Percentiles rank a stretch among this genome's conserved stretches.
Conservation (phyloP, 2,888 invertebrate species). For the Leucozona laternaria region DNA sequence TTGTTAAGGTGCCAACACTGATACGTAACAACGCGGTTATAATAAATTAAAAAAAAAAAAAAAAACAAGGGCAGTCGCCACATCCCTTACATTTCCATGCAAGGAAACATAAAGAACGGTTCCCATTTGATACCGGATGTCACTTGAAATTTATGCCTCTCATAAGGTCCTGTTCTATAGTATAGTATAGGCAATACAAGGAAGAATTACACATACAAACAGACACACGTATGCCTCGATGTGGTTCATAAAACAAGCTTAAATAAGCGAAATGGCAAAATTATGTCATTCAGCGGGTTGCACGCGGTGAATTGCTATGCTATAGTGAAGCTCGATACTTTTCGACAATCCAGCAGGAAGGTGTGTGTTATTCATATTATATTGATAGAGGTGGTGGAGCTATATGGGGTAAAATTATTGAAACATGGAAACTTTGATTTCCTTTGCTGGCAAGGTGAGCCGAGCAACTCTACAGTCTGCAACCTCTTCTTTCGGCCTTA, state of each 20-base stretch:
- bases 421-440: constrained; percentile 53
- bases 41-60: constrained; percentile 16
- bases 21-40: constrained; percentile 35
- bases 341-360: constrained; percentile 9
- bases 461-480: neutral
- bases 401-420: constrained; percentile 16
- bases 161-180: constrained; percentile 28
- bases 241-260: constrained; percentile 48
- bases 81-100: constrained; percentile 35
- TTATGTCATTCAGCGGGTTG: constrained; percentile 55
- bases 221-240: constrained; percentile 1
- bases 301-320: neutral
- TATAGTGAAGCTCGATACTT: neutral
- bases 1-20: constrained; percentile 56
- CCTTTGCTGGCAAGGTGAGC: constrained; percentile 39
- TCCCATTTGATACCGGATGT: constrained; percentile 62
- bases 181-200: neutral
- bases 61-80: neutral
- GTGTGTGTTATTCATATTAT: constrained; percentile 9
- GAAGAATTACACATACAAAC: neutral
- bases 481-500: constrained; percentile 37
- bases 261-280: constrained; percentile 50
- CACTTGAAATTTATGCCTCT: constrained; percentile 60
- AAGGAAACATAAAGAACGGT: constrained; percentile 33
- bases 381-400: constrained; percentile 25